Evolutionary conservation across 2,888 invertebrate species (phyloP).

Genomic region (Cataglyphis livida): DNA sequence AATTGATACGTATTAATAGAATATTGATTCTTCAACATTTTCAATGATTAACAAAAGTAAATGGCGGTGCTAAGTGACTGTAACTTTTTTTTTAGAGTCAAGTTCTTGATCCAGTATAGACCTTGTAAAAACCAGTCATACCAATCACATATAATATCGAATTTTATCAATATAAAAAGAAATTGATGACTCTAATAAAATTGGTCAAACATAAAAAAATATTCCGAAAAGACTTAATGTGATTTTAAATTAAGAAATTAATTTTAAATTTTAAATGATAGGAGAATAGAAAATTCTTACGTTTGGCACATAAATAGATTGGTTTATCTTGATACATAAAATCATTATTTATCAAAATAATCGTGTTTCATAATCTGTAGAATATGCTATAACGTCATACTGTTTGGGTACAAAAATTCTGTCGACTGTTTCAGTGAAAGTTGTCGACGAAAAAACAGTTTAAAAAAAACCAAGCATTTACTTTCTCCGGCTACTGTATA

Average conservation of each 20-base stretch:
- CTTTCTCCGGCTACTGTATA: conserved; percentile 62
- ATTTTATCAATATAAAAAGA: neutral
- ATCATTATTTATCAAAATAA: neutral
- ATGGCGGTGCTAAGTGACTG: neutral
- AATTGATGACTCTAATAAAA: conserved; percentile 20
- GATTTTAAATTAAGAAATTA: neutral
- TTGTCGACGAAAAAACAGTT: conserved; percentile 22
- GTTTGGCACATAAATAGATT: neutral
- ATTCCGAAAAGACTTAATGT: neutral
- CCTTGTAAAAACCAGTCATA: conserved; percentile 20
- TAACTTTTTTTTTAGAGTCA: neutral
- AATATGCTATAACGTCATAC: neutral
- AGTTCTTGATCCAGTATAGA: conserved; percentile 1
- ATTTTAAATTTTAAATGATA: neutral
- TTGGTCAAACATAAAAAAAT: conserved; percentile 25
- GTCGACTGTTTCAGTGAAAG: conserved; percentile 61
- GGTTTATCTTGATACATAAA: neutral
- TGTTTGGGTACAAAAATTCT: neutral
- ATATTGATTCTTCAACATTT: neutral
- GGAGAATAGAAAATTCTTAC: neutral
- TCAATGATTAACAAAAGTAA: neutral
- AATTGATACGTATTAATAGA: neutral
- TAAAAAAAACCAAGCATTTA: conserved; percentile 52
- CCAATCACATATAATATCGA: neutral
- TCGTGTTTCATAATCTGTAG: neutral